Conservation (phyloP, 2,888 invertebrate species). For the Aleiodes alternator region DNA sequence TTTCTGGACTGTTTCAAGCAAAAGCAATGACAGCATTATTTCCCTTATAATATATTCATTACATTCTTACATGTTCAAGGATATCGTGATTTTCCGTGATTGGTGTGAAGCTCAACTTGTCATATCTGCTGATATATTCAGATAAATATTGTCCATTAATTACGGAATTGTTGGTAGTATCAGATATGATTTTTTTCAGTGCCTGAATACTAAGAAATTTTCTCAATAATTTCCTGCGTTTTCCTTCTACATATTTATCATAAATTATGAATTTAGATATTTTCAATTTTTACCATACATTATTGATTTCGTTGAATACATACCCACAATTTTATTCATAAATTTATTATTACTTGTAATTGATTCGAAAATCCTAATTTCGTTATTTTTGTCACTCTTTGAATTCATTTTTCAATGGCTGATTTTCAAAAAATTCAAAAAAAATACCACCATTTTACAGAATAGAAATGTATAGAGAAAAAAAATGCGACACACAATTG, state of each 20-base stretch:
- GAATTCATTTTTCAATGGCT: too few species aligned
- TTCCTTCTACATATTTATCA: background rate
- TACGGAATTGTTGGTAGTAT: slow-evolving; percentile 47
- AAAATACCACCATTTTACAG: too few species aligned
- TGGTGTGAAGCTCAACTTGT: background rate
- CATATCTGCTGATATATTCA: background rate
- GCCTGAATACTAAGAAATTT: slow-evolving; percentile 37
- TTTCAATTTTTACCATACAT: background rate
- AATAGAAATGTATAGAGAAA: too few species aligned
- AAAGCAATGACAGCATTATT: background rate
- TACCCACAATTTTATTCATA: slow-evolving; percentile 56
- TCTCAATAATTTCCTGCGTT: slow-evolving; percentile 14
- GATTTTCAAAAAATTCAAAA: background rate
- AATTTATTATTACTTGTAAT: too few species aligned
- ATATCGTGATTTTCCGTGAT: background rate
- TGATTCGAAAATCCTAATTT: too few species aligned
- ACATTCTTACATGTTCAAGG: background rate
- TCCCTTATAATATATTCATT: background rate
- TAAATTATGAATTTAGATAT: background rate
- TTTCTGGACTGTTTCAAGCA: background rate
- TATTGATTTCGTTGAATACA: background rate
- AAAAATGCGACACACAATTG: too few species aligned
- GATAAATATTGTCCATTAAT: background rate
- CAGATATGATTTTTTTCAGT: slow-evolving; percentile 48
- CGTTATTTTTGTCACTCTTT: too few species aligned